A percentile compares a stretch with the other conserved stretches of the same genome.
Evolutionary conservation across 1,140 invertebrate genomes (phyloP).

Genomic region (Lordiphosa collinella): DNA sequence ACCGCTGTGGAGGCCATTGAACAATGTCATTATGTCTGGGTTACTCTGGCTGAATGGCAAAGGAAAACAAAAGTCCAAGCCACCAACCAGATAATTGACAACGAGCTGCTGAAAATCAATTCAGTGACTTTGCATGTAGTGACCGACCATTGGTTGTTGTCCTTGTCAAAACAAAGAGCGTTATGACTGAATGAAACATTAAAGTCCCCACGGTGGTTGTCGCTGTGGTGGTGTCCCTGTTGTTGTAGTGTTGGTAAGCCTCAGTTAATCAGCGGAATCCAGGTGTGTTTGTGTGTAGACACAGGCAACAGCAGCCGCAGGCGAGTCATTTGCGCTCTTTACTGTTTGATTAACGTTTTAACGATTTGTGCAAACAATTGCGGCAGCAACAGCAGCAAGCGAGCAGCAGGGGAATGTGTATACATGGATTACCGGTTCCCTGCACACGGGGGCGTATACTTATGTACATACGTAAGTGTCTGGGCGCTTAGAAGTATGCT

Average conservation of each 20-base stretch:
- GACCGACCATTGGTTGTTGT: slow-evolving; percentile 24
- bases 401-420: slow-evolving; percentile 8
- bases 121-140: slow-evolving; percentile 66
- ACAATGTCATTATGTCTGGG: slow-evolving; percentile 48
- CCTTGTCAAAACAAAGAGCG: slow-evolving; percentile 28
- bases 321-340: slow-evolving; percentile 65
- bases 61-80: slow-evolving; percentile 43
- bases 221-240: slow-evolving; percentile 9
- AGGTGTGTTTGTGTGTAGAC: slow-evolving; percentile 38
- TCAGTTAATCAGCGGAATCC: slow-evolving; percentile 47
- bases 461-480: too few species aligned
- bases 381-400: slow-evolving; percentile 12
- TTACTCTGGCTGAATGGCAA: slow-evolving; percentile 30
- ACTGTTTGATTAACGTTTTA: slow-evolving; percentile 74
- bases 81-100: slow-evolving; percentile 59
- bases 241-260: slow-evolving; percentile 33
- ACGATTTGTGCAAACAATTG: slow-evolving; percentile 74
- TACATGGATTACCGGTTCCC: slow-evolving; percentile 35
- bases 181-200: slow-evolving; percentile 43
- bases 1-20: slow-evolving; percentile 44
- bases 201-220: slow-evolving; percentile 15
- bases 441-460: slow-evolving; percentile 11
- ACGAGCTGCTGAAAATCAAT: slow-evolving; percentile 65
- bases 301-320: slow-evolving; percentile 15
- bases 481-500: neutral